Base-by-base conservation (phyloP, 1,140 invertebrate genomes). In the Carposina sasakii region DNA sequence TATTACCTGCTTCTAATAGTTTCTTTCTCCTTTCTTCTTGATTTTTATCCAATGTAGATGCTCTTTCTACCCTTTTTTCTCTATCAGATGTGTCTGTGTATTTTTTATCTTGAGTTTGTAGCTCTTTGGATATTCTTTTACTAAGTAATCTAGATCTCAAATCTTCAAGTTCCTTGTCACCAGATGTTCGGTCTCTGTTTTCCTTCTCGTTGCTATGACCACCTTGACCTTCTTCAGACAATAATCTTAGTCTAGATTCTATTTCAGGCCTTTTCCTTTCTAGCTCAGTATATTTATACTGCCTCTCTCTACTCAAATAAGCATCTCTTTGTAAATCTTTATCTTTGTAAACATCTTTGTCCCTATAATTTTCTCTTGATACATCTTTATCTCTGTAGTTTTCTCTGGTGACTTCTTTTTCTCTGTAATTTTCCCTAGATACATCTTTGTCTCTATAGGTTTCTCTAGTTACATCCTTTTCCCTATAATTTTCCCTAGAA, bases 141-240 rank as follows among this genome's bases (percentile, higher is more conserved):
- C 87, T 90, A 2, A 91, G 62, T 60, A 90, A 85, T 66, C 92
- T 87, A 63, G 91, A 91, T 59, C 92, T 87, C 60, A 94, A 84
- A 84, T 94, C 92, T 69, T 93, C 91, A 42, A 93, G 84, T 48
- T 90, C 89, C 57, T 86, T 87, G 66, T 88, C 87, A 50, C 85
- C 86, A 47, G 86, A 76, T 63, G 76, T 78, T 76, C 87, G 57
- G 67, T 88, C 64, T 58, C 89, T 75, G 56, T 89, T 79, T 78
- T 87, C 76, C 86, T 90, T 84, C 84, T 89, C 71, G 83, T 86
- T 65, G 76, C 87, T 64, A 73, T 88, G 70, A 81, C 74, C 77
- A 52, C 74, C 67, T 64, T 86, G 68, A 41, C 72, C 77, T 52
- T 86, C 81, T 33, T 82, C 86, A 71, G 77, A 68, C 24, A 81